A percentile compares a stretch with the other conserved stretches of the same genome.
Conservation (phyloP, 2,797 vertebrate genomes). For the Tapera naevia region DNA sequence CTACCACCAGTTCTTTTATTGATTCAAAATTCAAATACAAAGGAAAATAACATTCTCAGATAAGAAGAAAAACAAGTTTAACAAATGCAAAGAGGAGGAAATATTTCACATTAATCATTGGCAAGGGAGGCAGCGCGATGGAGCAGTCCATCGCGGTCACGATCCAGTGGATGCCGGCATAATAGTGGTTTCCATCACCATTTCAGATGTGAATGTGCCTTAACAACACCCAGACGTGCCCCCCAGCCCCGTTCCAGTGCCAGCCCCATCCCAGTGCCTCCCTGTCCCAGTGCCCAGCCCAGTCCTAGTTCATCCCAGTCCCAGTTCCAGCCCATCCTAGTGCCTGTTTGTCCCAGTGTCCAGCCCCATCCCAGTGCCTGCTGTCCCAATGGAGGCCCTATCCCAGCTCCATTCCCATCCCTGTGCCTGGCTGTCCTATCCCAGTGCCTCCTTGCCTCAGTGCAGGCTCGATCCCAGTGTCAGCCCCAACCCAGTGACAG, state of each 20-base stretch:
- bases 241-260: too few relatives aligned
- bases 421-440: too few relatives aligned
- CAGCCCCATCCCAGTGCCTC: too few relatives aligned
- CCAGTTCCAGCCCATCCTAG: too few relatives aligned
- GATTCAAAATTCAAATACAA: neutral
- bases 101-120: neutral
- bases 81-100: neutral
- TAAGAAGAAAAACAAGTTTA: neutral
- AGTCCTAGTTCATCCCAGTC: too few relatives aligned
- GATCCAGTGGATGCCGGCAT: rapidly evolving
- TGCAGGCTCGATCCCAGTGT: too few relatives aligned
- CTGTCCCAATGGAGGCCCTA: neutral
- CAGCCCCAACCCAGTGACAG: neutral
- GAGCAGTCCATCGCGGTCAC: rapidly evolving
- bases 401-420: neutral
- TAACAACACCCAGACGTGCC: rapidly evolving
- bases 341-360: too few relatives aligned
- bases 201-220: rapidly evolving
- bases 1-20: neutral
- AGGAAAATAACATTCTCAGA: neutral
- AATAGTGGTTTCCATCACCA: rapidly evolving
- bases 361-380: neutral
- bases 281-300: too few relatives aligned
- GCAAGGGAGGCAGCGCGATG: rapidly evolving
- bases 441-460: neutral